Percentiles rank a stretch among this genome's conserved stretches.
Conservation (phyloP, 1,140 invertebrate species). For the Drosophila leontia region DNA sequence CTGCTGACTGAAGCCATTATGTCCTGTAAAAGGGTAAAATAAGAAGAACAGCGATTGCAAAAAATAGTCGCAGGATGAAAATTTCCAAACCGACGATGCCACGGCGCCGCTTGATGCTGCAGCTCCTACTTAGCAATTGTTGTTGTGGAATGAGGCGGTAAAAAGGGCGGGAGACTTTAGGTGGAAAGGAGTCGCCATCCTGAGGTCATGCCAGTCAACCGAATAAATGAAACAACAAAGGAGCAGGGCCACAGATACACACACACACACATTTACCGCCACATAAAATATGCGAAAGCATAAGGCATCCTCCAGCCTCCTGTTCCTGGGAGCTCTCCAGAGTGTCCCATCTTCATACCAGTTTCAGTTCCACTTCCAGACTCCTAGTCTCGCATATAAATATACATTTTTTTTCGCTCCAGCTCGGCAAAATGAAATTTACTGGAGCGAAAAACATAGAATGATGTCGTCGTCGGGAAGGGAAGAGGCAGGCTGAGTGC, state of each 20-base stretch:
- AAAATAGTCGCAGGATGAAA: constrained; percentile 46
- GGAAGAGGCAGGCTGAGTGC: constrained; percentile 13
- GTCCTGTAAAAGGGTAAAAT: constrained; percentile 30
- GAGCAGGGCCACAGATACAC: constrained; percentile 31
- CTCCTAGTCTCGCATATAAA: constrained; percentile 63
- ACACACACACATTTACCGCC: constrained; percentile 42
- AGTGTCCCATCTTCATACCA: constrained; percentile 37
- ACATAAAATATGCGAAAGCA: constrained; percentile 80
- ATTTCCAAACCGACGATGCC: constrained; percentile 38
- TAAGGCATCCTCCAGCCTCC: constrained; percentile 30
- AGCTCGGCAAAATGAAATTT: constrained; percentile 62
- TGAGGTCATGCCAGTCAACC: constrained; percentile 81
- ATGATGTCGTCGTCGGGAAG: not conserved
- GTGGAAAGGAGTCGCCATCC: constrained; percentile 49
- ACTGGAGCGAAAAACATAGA: constrained; percentile 45
- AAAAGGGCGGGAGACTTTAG: not conserved
- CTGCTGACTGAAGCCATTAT: constrained; percentile 28
- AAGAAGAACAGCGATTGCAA: constrained; percentile 22
- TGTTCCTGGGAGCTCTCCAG: constrained; percentile 37
- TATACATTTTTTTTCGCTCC: constrained; percentile 60
- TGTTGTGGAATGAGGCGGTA: constrained; percentile 6
- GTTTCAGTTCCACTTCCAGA: constrained; percentile 24
- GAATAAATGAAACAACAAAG: constrained; percentile 82
- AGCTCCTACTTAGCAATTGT: constrained; percentile 56
- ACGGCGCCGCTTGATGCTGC: constrained; percentile 37